A percentile compares a stretch with the other conserved stretches of the same genome.
Evolutionary conservation across 2,113 vertebrate species (phyloP).

Genomic region (Burhinus oedicnemus): DNA sequence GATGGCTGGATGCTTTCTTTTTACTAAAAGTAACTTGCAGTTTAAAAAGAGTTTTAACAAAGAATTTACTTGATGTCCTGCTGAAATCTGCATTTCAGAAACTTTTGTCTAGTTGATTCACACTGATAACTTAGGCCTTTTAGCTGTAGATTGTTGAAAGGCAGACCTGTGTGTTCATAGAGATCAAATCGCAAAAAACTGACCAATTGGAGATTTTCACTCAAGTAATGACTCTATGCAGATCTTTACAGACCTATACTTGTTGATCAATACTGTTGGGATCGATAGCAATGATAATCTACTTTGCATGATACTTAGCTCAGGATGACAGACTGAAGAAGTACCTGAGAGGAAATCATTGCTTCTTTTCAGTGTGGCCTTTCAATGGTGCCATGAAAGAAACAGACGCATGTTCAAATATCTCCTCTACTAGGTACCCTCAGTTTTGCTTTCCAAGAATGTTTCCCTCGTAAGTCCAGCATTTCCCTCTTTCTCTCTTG

Average conservation of each 20-base stretch:
- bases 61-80: neutral
- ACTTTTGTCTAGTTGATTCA: neutral
- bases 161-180: neutral
- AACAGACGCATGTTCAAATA: neutral
- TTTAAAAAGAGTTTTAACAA: neutral
- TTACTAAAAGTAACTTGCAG: neutral
- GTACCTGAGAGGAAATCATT: neutral
- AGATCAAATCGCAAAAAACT: neutral
- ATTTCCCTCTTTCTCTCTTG: neutral
- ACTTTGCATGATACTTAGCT: neutral
- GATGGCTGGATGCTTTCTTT: neutral
- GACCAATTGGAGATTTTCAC: neutral
- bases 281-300: neutral
- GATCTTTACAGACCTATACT: neutral
- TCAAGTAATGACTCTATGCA: neutral
- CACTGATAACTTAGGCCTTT: neutral
- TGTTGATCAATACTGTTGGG: neutral
- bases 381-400: neutral
- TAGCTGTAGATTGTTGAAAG: neutral
- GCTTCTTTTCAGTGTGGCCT: neutral
- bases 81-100: neutral
- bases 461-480: neutral
- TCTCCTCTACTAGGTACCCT: neutral
- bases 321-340: neutral
- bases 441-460: slow-evolving; percentile 38